Base-by-base conservation (phyloP, 2,888 invertebrate species). In the Formica aserva region DNA sequence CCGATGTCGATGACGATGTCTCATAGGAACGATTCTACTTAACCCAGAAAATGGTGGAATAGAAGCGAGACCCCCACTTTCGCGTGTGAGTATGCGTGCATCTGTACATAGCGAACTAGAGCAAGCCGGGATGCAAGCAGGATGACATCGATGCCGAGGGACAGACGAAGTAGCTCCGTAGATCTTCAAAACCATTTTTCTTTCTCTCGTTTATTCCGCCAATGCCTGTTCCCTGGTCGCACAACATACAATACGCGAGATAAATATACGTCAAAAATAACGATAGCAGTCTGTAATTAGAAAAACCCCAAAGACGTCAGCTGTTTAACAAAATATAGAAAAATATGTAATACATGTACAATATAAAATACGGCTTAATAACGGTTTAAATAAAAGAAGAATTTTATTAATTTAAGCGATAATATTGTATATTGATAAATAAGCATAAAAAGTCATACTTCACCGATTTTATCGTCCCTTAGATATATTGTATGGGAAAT, bases 21-120 rank as follows among this genome's bases (percentile, higher is more conserved):
- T 82, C 84, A 41, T 84, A 84, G 86, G 84, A 86, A 32, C 32
- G 76, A 84, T 86, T 86, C 84, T 82, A 82, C 84, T 87, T 87
- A 87, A 87, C 86, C 87, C 76, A 87, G 87, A 87, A 87, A 86
- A 82, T 63, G 86, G 72, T 66, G 81, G 77, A 86, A 78, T 80
- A 80, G 83, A 77, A 71, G 62, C 86, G 85, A 67, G 72, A 65
- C 41, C 57, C 26, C 48, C 69, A 60, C 62, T 67, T 38, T 67
- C 38, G n/a, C 62, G 22, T 22, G 22, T 22, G 38, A 38, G 52
- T 52, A 26, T n/a, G 72, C 22, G 66, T 18, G 38, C 65, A 26
- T 74, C 22, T 63, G 69, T 71, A 57, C 41, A 69, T 71, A 66
- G 63, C 82, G 83, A 86, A 86, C 75, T 85, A 72, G 85, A 87